phyloP scores from a whole-genome alignment of 35 echinoderm and acorn worm genomes.

The Chiridota heheva region DNA sequence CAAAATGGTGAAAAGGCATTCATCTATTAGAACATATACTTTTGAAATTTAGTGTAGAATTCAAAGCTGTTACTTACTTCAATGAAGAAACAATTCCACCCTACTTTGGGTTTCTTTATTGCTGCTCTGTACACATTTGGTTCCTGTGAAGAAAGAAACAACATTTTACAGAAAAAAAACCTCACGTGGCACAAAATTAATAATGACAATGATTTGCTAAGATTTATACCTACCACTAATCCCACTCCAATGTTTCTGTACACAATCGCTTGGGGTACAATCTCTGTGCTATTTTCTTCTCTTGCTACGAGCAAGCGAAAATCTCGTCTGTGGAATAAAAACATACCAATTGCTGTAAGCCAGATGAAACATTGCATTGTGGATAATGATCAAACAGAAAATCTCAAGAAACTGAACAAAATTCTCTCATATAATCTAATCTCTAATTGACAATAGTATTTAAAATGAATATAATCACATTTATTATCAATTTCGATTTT shows the following conservation, averaged over 20 bases:
- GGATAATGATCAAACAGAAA: no score
- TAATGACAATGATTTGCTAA: background rate
- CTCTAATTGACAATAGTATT: no score
- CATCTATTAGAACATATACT: background rate
- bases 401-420: no score
- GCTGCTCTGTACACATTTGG: background rate
- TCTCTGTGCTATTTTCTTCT: background rate
- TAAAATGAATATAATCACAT: no score
- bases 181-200: background rate
- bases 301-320: slow-evolving; percentile 10
- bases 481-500: no score
- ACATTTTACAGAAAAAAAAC: background rate
- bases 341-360: no score
- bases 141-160: background rate
- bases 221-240: background rate
- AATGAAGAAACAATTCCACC: slow-evolving; percentile 33
- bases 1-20: background rate
- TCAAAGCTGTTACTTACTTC: slow-evolving; percentile 4
- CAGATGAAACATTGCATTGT: no score
- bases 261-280: background rate
- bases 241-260: slow-evolving; percentile 25
- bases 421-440: no score
- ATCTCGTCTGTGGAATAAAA: slow-evolving; percentile 4
- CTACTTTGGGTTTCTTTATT: background rate
- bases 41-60: background rate